Base-by-base conservation (phyloP, 2,888 invertebrate genomes). In the Vannuccia rotundouncinata region DNA sequence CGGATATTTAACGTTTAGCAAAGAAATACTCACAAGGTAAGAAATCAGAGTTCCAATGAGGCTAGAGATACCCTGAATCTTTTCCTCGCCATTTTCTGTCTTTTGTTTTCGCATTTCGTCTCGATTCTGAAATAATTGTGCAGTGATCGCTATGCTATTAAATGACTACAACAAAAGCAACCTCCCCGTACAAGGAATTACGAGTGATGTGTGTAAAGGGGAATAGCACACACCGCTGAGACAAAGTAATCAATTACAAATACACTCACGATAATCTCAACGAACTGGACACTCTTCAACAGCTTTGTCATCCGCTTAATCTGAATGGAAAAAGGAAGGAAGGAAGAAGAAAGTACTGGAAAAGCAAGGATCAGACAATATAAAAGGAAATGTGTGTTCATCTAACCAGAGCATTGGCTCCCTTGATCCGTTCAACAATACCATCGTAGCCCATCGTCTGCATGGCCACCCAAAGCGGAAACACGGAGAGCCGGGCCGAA, bases 381-480 rank as follows among this genome's bases (percentile, higher is more conserved):
- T 45, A 17, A 45, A 45, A 45, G 17, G 5, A 13, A 45, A 13
- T 45, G 45, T 45, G 45, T 45, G 45, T 45, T 45, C 78, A 31
- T 82, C 85, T 84, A 82, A 88, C 89, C 82, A 92, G 90, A 84
- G 92, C 90, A 88, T 94, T 93, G 82, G 94, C 45, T 17, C 45
- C 91, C 82, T 91, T 90, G 81, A 95, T 91, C 29, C 92, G 90
- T 59, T 90, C 89, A 76, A 92, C 90, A 17, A 95, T 91, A 0
- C 92, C 91, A 80, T 93, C 92, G 45, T 92, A 86, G 0, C 90
- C 90, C 5, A 90, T 84, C 81, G 87, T 86, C 86, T 90, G 87
- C 77, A 94, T 88, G 79, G 92, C 91, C 29, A 93, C 91, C 95
- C 95, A 95, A 79, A 95, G 89, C 0, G 95, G 92, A 80, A 95